Evolutionary conservation across 2,113 vertebrate genomes (phyloP).

Genomic region (Nothobranchius kuhntae): DNA sequence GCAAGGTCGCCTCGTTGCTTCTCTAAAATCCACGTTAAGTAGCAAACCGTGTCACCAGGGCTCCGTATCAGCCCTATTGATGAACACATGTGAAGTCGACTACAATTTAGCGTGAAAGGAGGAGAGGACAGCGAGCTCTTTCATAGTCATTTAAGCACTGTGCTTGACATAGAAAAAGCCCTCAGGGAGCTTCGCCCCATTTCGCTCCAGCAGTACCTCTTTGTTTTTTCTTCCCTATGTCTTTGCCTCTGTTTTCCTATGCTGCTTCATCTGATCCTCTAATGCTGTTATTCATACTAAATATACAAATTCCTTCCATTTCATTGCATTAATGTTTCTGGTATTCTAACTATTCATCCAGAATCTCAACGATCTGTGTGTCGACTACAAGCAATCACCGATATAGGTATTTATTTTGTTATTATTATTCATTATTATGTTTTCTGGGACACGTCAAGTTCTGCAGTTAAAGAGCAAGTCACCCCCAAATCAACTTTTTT

Average conservation of each 20-base stretch:
- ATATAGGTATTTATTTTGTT: too few relatives aligned
- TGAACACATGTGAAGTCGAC: slow-evolving; percentile 60
- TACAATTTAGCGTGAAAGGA: slow-evolving; percentile 42
- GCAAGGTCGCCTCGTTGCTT: slow-evolving; percentile 36
- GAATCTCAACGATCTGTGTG: neutral
- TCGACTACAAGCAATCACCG: neutral
- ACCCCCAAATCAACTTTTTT: too few relatives aligned
- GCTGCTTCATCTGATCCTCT: slow-evolving; percentile 12
- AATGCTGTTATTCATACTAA: neutral
- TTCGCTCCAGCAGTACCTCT: slow-evolving; percentile 46
- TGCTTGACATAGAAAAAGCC: slow-evolving; percentile 53
- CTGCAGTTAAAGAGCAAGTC: too few relatives aligned
- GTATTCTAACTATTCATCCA: neutral
- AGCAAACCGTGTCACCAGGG: slow-evolving; percentile 65
- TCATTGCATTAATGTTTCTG: neutral
- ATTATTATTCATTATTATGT: neutral
- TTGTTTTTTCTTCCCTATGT: slow-evolving; percentile 37
- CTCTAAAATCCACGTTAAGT: slow-evolving; percentile 64
- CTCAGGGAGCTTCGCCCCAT: slow-evolving; percentile 54
- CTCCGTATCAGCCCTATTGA: slow-evolving; percentile 65
- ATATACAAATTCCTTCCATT: neutral
- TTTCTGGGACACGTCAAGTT: too few relatives aligned
- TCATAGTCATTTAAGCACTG: slow-evolving; percentile 62
- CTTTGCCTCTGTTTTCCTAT: slow-evolving; percentile 16
- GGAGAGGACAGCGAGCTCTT: slow-evolving; percentile 33